Evolutionary conservation across 2,113 vertebrate genomes (phyloP), one percentile per base, ranked within the genome.

Genomic region (Sander vitreus): DNA sequence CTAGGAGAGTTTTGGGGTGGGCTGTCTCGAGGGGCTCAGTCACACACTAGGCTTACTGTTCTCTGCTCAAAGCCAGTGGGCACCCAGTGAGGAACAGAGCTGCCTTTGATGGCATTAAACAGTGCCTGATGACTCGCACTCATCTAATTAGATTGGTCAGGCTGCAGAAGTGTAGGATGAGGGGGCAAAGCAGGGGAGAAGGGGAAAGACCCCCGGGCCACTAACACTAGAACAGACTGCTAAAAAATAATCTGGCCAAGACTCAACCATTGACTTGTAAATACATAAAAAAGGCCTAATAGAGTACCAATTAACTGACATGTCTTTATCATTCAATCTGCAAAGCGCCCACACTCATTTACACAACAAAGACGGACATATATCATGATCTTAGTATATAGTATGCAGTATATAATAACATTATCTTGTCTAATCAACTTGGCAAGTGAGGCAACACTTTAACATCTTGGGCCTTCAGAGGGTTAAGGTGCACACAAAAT

Each of bases 71-170:
- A 89, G 93, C 91, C 91, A 93, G 85, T 92, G 92, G 93, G 92
- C 89, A 92, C 80, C 87, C 90, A 88, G 78, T 55, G 39, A 48
- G 86, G 90, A 91, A 95, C 93, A 95, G 88, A 89, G 88, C 83
- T 76, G 69, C 86, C 93, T 94, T 95, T 95, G 93, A 95, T 92
- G 90, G 63, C 83, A 88, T 93, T 95, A 94, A 95, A 95, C 92
- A 91, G 89, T 59, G 91, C 90, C 92, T 92, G 94, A 93, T 95
- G 94, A 93, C 91, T 93, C 60, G 55, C 84, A 80, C 81, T 93
- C 90, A 90, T 91, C 91, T 91, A 93, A 95, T 95, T 95, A 95
- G 93, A 91, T 78, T 84, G 88, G 88, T 76, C 73, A 87, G 85
- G 63, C 88, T 85, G 77, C 78, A 78, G 71, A 89, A 85, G 85